phyloP scores from a whole-genome alignment of 2,113 vertebrate genomes.

The Pelecanus crispus region DNA sequence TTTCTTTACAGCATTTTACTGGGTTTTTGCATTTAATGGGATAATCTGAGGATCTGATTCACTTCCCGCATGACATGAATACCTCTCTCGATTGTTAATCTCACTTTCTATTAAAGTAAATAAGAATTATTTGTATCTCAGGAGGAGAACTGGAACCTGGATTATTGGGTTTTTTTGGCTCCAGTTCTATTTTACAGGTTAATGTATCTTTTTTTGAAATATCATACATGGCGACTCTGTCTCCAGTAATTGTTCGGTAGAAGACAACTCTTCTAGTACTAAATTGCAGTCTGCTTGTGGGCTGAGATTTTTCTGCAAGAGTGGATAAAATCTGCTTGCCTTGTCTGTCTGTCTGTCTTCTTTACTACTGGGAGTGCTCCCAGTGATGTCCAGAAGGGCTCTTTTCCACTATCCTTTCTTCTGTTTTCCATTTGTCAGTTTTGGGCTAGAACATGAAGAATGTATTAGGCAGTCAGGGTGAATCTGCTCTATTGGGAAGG shows the following conservation, averaged over 20 bases:
- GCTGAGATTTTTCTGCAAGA: background rate
- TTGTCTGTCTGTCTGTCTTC: background rate
- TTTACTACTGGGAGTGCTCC: background rate
- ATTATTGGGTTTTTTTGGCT: background rate
- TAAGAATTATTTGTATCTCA: background rate
- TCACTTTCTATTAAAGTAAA: background rate
- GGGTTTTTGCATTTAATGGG: background rate
- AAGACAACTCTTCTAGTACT: background rate
- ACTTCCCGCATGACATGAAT: background rate
- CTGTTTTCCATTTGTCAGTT: slow-evolving; percentile 6
- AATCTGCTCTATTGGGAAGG: background rate
- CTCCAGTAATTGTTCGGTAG: background rate
- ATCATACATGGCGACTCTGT: background rate
- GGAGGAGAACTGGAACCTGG: background rate
- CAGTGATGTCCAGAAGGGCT: background rate
- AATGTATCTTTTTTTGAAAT: background rate
- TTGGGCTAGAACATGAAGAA: background rate
- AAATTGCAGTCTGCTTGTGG: background rate
- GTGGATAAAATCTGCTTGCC: background rate
- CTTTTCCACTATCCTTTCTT: background rate
- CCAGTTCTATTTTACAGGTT: background rate
- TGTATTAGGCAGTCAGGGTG: background rate
- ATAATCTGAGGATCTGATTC: background rate
- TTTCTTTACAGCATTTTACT: background rate
- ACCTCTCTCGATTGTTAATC: slow-evolving; percentile 15